Evolutionary conservation across 2,888 invertebrate genomes (phyloP), one percentile per base, ranked within the genome.

Genomic region (Ditylenchus weischeri): DNA sequence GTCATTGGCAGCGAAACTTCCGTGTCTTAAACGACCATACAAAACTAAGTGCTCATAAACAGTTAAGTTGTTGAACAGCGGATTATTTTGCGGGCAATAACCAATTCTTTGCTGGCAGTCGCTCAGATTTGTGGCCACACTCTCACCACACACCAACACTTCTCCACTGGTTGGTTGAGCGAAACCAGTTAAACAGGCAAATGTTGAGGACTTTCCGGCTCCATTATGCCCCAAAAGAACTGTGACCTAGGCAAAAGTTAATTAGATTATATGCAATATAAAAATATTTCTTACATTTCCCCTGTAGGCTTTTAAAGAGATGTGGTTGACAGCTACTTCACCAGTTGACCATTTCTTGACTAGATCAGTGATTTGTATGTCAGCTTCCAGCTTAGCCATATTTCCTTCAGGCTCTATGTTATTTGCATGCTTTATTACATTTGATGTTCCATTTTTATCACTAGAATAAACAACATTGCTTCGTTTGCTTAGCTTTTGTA

Each of bases 211-310:
- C 51, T 73, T 73, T 8, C 72, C 72, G 7, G 81, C 81, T 29
- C 81, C 81, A 65, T 81, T 81, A 59, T 80, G 81, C 43, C 81
- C 81, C 21, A 81, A 76, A 8, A 81, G 72, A n/a, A 80, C 78
- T 3, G 81, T 75, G 0, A 78, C 73, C 77, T 78, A 38, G 19
- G 50, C 6, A 50, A 50, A 50, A 50, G 6, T 21, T 19, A 50
- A 50, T 18, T 50, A 19, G 50, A 5, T 50, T 50, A 6, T 50
- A 18, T 50, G 21, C 6, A 4, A 18, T 4, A 50, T 18, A 50
- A 21, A 50, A 57, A 21, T 57, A 18, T 15, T 10, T 57, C 66
- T 50, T 4, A 76, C 78, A 64, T 79, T 75, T 59, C 81, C 81
- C 47, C 75, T 66, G 49, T 75, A 77, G 15, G 78, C 79, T 60